A percentile compares a stretch with the other conserved stretches of the same genome.
phyloP scores from a whole-genome alignment of 1,140 invertebrate genomes.

The Bombus huntii region DNA sequence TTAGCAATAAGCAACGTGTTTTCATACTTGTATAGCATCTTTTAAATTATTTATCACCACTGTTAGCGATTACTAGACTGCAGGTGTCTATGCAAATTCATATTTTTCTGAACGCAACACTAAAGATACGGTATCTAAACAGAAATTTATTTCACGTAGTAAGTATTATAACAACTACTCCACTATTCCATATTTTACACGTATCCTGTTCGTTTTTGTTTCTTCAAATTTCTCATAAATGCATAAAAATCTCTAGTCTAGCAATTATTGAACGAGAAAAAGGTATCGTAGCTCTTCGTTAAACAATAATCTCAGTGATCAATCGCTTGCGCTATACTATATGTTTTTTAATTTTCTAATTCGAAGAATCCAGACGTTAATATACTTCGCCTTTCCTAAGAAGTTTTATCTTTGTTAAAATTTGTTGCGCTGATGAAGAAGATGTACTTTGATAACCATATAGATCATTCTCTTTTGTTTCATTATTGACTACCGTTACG shows the following conservation, averaged over 20 bases:
- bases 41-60: not conserved
- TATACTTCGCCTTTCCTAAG: not conserved
- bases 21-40: not conserved
- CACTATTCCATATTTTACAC: not conserved
- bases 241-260: not conserved
- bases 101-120: not conserved
- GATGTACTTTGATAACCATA: conserved; percentile 1
- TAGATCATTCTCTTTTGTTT: conserved; percentile 42
- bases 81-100: not conserved
- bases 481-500: conserved; percentile 78
- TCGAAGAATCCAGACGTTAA: not conserved
- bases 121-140: not conserved
- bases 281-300: not conserved
- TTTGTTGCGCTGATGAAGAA: conserved; percentile 3
- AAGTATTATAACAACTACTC: too few relatives aligned
- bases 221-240: not conserved
- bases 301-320: not conserved
- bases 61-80: not conserved
- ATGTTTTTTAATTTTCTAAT: not conserved
- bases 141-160: not conserved
- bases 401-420: not conserved
- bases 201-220: not conserved
- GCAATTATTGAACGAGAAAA: not conserved
- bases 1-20: not conserved
- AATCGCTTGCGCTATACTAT: not conserved